These are phyloP conservation scores for Drosophila tsacasi DNA, from an alignment of 1,140 invertebrate genomes.

Conservation along the genomic window DNA sequence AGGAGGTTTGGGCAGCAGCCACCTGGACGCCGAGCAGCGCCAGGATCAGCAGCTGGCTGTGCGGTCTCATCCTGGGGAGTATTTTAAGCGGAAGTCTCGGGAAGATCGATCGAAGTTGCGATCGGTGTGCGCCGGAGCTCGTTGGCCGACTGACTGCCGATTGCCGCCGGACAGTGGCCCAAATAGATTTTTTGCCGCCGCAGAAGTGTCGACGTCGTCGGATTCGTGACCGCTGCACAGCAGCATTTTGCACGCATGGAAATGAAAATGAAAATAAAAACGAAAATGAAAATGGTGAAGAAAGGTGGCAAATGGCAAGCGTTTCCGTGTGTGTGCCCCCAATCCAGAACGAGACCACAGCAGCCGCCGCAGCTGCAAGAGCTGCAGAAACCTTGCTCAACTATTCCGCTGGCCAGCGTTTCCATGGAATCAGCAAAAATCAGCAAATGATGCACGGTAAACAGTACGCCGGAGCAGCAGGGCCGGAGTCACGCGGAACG, in stretches of 20 bases:
- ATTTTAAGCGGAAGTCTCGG: neutral
- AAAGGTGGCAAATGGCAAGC: neutral
- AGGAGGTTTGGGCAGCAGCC: slow-evolving; percentile 32
- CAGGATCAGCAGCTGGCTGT: slow-evolving; percentile 56
- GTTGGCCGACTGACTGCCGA: slow-evolving; percentile 59
- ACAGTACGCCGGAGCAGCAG: slow-evolving; percentile 31
- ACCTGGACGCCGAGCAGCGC: slow-evolving; percentile 34
- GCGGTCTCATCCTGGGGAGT: slow-evolving; percentile 49
- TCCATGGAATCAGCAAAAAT: slow-evolving; percentile 70
- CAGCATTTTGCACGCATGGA: slow-evolving; percentile 67
- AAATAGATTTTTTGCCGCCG: slow-evolving; percentile 76
- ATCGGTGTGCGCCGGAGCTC: slow-evolving; percentile 59
- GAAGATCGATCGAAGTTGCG: slow-evolving; percentile 35
- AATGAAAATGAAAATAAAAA: neutral
- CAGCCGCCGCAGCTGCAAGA: slow-evolving; percentile 45
- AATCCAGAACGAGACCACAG: slow-evolving; percentile 35
- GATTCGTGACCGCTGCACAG: slow-evolving; percentile 55
- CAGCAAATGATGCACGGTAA: slow-evolving; percentile 66
- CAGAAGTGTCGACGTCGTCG: slow-evolving; percentile 59
- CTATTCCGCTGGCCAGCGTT: slow-evolving; percentile 52
- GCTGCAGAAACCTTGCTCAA: slow-evolving; percentile 64
- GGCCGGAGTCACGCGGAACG: slow-evolving; percentile 8
- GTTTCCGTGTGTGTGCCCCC: slow-evolving; percentile 72
- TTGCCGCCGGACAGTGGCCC: slow-evolving; percentile 36
- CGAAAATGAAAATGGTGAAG: neutral